phyloP scores from a whole-genome alignment of 2,797 vertebrate species.

The Thalassophryne amazonica region DNA sequence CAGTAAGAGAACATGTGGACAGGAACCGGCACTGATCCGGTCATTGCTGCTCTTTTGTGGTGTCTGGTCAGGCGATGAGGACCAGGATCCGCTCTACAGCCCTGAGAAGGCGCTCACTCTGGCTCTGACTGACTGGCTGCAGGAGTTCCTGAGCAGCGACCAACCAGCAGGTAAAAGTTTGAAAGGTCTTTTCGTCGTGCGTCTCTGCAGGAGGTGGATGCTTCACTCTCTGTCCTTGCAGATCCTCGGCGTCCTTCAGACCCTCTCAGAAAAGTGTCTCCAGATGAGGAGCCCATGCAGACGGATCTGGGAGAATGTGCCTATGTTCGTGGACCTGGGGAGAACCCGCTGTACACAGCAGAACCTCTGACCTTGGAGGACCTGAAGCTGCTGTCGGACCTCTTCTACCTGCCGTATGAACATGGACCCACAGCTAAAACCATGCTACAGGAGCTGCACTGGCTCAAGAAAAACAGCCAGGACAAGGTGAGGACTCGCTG shows the following conservation, averaged over 20 bases:
- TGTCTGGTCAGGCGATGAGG: conserved; percentile 79
- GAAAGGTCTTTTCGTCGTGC: not conserved
- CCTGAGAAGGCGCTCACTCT: conserved; percentile 90
- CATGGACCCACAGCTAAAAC: conserved; percentile 86
- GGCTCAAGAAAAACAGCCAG: conserved; percentile 86
- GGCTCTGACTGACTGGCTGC: conserved; percentile 92
- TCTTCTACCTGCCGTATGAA: conserved; percentile 97
- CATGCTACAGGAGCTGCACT: conserved; percentile 94
- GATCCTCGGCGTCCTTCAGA: conserved; percentile 25
- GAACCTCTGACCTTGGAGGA: conserved; percentile 92
- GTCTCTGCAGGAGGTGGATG: too few relatives aligned
- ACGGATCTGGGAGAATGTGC: conserved; percentile 78
- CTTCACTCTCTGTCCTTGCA: conserved; percentile 5
- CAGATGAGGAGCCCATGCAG: conserved; percentile 95
- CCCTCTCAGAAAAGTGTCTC: conserved; percentile 46
- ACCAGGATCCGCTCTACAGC: conserved; percentile 88
- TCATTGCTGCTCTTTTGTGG: not conserved
- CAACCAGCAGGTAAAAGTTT: conserved; percentile 65
- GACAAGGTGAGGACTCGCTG: too few relatives aligned
- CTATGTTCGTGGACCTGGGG: conserved; percentile 85
- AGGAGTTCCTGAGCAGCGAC: conserved; percentile 84
- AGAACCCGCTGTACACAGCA: conserved; percentile 90
- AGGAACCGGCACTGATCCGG: too few relatives aligned
- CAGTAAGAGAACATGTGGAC: too few relatives aligned
- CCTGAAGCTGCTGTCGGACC: conserved; percentile 89